phyloP scores from a whole-genome alignment of 2,888 invertebrate genomes.

The Leucophenga montana region DNA sequence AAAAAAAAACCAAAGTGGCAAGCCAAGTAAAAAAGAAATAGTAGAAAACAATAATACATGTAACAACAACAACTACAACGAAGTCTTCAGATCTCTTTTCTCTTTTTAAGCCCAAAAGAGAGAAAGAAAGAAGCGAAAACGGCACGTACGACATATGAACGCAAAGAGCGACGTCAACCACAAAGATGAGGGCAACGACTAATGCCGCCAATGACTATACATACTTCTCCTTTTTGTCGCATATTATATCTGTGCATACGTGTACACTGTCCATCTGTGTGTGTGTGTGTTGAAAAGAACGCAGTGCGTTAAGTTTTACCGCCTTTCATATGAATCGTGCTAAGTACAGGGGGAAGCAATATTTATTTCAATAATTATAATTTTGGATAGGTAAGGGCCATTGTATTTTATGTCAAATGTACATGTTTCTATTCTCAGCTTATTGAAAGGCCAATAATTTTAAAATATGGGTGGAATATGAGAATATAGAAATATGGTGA shows the following conservation, averaged over 20 bases:
- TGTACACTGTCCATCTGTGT: too few relatives aligned
- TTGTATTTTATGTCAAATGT: too few relatives aligned
- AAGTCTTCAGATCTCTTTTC: neutral
- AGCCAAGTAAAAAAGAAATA: conserved; percentile 7
- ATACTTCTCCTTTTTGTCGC: too few relatives aligned
- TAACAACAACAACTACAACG: conserved; percentile 15
- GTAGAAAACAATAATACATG: conserved; percentile 41
- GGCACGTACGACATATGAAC: conserved; percentile 53
- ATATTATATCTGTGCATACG: too few relatives aligned
- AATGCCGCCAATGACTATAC: conserved; percentile 45
- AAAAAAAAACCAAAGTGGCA: conserved; percentile 50
- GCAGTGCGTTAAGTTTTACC: conserved; percentile 40
- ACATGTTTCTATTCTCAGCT: too few relatives aligned
- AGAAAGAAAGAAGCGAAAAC: conserved; percentile 33
- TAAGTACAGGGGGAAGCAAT: neutral
- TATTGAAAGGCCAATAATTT: too few relatives aligned
- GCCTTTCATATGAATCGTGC: neutral
- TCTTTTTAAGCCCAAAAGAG: conserved; percentile 45
- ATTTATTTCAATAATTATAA: neutral
- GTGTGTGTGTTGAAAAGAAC: too few relatives aligned
- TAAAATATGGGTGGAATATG: too few relatives aligned
- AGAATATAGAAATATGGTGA: too few relatives aligned
- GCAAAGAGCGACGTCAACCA: conserved; percentile 14
- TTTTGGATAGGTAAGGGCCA: too few relatives aligned
- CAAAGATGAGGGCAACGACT: conserved; percentile 46